These are phyloP conservation scores for Leptura quadrifasciata DNA, from an alignment of 2,888 invertebrate genomes.

Conservation along the genomic window DNA sequence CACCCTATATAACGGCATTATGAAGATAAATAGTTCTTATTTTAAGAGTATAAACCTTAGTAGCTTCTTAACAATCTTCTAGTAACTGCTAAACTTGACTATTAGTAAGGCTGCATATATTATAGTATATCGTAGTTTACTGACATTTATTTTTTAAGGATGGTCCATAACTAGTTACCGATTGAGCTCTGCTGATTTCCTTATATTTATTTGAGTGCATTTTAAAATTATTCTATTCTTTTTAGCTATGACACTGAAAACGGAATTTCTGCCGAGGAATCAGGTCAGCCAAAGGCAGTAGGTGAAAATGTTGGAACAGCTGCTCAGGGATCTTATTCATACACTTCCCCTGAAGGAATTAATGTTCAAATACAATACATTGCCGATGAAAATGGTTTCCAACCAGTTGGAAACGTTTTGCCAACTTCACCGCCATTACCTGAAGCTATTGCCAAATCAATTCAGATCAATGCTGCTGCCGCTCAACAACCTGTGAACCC, in stretches of 20 bases:
- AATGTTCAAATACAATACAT: constrained; percentile 78
- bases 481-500: background rate
- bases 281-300: constrained; percentile 17
- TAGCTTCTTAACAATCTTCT: too few relatives aligned
- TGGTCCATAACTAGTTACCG: too few relatives aligned
- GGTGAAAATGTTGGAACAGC: constrained; percentile 80
- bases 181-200: too few relatives aligned
- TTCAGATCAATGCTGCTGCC: background rate
- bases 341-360: constrained; percentile 78
- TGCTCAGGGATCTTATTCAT: constrained; percentile 79
- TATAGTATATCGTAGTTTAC: too few relatives aligned
- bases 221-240: background rate
- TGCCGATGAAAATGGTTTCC: constrained; percentile 86
- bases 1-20: too few relatives aligned
- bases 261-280: constrained; percentile 39
- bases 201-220: too few relatives aligned
- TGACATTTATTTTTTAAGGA: too few relatives aligned
- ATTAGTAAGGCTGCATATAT: too few relatives aligned
- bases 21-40: too few relatives aligned
- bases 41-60: too few relatives aligned
- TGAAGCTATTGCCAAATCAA: background rate
- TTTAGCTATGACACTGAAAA: constrained; percentile 43
- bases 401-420: constrained; percentile 73
- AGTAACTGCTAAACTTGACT: too few relatives aligned
- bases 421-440: background rate